Evolutionary conservation across 1,140 invertebrate genomes (phyloP).

Genomic region (Laupala kohalensis): DNA sequence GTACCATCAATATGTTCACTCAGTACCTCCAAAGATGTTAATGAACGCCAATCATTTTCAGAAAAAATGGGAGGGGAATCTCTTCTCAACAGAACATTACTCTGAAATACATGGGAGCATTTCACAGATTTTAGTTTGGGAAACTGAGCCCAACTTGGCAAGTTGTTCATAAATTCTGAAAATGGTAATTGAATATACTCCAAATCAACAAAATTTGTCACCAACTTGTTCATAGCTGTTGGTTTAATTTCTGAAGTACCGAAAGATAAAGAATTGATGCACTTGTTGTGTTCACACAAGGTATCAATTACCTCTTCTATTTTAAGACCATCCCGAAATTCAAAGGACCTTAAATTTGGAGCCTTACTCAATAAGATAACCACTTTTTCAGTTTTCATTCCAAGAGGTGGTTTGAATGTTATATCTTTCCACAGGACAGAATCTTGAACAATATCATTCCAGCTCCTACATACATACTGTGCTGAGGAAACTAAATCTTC

Average conservation of each 20-base stretch:
- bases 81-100: neutral
- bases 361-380: neutral
- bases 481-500: neutral
- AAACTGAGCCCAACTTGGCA: neutral
- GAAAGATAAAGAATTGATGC: neutral
- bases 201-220: neutral
- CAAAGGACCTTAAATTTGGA: neutral
- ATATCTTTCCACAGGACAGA: neutral
- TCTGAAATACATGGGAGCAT: neutral
- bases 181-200: neutral
- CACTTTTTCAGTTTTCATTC: neutral
- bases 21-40: neutral
- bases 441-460: neutral
- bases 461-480: neutral
- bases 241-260: neutral
- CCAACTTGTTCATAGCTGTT: neutral
- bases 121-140: neutral
- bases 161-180: neutral
- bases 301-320: neutral
- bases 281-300: neutral
- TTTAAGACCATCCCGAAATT: neutral
- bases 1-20: neutral
- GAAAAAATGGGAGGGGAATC: neutral
- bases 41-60: neutral
- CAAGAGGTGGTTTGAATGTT: neutral